Percentiles rank a stretch among this genome's conserved stretches.
These are phyloP conservation scores for Tenthredo distinguenda DNA, from an alignment of 2,888 invertebrate species.

Conservation along the genomic window DNA sequence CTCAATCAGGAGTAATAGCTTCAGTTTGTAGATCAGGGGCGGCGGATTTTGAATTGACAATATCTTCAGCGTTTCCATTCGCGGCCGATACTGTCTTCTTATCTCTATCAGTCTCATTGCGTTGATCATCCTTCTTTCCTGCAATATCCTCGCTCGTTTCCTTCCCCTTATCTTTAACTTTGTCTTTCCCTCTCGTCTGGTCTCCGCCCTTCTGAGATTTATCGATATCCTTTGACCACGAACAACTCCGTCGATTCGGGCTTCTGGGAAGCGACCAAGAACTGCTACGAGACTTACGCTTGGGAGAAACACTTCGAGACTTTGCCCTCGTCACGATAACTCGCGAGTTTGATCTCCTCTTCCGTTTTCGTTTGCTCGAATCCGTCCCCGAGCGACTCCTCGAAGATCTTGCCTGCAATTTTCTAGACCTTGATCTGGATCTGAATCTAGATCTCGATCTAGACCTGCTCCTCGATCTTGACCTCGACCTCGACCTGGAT, in stretches of 20 bases:
- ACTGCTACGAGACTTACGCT: conserved; percentile 77
- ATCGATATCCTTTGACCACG: conserved; percentile 79
- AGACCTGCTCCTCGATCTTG: conserved; percentile 63
- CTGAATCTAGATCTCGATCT: conserved; percentile 55
- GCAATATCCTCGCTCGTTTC: conserved; percentile 19
- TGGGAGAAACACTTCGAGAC: conserved; percentile 64
- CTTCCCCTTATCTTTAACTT: not conserved
- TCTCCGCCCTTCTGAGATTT: conserved; percentile 13
- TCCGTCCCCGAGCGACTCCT: conserved; percentile 43
- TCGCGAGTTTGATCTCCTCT: conserved; percentile 63
- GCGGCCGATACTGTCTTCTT: conserved; percentile 33
- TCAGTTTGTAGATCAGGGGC: conserved; percentile 32
- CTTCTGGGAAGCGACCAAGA: conserved; percentile 83
- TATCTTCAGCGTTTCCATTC: not conserved
- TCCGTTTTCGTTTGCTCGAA: conserved; percentile 61
- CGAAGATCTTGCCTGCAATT: conserved; percentile 59
- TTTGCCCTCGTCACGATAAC: conserved; percentile 70
- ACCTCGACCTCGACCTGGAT: conserved; percentile 56
- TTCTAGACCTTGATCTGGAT: conserved; percentile 54
- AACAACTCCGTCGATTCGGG: conserved; percentile 74
- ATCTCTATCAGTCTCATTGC: conserved; percentile 33
- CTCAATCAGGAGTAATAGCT: conserved; percentile 41
- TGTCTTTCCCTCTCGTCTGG: not conserved
- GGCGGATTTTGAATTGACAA: not conserved
- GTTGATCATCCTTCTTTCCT: conserved; percentile 16